A percentile compares a stretch with the other conserved stretches of the same genome.
phyloP scores from a whole-genome alignment of 2,113 vertebrate genomes.

The Rhodinocichla rosea region DNA sequence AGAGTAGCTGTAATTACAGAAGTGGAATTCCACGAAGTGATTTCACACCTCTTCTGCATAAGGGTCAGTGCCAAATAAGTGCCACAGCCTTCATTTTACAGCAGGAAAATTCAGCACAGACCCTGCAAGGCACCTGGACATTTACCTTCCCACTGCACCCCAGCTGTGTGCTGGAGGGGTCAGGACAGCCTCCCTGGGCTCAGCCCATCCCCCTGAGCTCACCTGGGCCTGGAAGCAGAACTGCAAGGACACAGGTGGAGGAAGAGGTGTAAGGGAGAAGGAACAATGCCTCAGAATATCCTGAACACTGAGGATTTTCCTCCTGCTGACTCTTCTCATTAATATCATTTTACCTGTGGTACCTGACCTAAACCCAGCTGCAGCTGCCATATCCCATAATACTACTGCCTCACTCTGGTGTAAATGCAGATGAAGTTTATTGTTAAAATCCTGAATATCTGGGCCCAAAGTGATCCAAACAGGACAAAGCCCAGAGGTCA shows the following conservation, averaged over 20 bases:
- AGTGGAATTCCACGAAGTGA: neutral
- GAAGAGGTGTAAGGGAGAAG: neutral
- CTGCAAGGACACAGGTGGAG: neutral
- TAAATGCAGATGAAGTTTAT: neutral
- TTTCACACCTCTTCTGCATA: neutral
- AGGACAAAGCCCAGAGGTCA: neutral
- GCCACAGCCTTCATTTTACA: neutral
- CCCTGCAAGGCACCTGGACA: neutral
- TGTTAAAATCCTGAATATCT: neutral
- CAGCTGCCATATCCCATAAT: neutral
- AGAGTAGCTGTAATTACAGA: neutral
- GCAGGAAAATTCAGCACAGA: neutral
- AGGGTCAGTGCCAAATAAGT: neutral
- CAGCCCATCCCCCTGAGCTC: neutral
- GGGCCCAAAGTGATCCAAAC: neutral
- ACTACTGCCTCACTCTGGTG: neutral
- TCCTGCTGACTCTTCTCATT: neutral
- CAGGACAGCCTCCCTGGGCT: neutral
- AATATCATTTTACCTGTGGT: neutral
- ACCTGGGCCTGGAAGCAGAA: neutral
- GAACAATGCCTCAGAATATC: neutral
- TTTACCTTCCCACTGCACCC: neutral
- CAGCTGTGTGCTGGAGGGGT: neutral
- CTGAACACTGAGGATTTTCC: neutral
- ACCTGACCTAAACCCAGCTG: neutral